phyloP scores from a whole-genome alignment of 2,797 vertebrate species.

The Dipus sagitta region DNA sequence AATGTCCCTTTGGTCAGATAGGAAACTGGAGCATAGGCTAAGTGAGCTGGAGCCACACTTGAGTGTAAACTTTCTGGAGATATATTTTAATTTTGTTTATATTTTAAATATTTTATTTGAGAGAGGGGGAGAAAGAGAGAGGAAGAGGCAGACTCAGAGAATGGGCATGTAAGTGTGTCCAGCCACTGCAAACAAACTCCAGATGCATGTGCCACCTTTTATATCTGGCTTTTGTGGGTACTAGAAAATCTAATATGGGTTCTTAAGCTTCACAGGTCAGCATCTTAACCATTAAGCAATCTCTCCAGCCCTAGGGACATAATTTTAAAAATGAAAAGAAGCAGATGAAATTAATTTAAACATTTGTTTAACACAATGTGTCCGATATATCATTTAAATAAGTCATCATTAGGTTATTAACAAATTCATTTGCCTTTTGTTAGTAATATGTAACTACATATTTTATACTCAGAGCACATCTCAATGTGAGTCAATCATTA shows the following conservation, averaged over 20 bases:
- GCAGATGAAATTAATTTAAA: slow-evolving; percentile 6
- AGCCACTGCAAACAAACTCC: too few species aligned
- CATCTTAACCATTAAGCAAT: too few species aligned
- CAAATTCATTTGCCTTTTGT: background rate
- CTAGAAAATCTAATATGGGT: too few species aligned
- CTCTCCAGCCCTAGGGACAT: background rate
- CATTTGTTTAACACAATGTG: background rate
- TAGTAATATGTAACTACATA: background rate
- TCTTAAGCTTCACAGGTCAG: too few species aligned
- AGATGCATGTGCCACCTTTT: too few species aligned
- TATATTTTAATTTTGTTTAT: background rate
- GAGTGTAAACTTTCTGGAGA: background rate
- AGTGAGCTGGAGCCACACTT: background rate
- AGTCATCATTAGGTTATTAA: background rate
- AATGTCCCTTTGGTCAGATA: background rate
- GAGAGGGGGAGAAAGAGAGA: too few species aligned
- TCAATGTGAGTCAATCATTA: accelerated
- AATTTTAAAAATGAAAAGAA: background rate
- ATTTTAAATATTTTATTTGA: too few species aligned
- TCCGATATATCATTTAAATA: background rate
- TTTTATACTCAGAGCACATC: background rate
- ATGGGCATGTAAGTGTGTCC: too few species aligned
- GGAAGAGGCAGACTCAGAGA: too few species aligned
- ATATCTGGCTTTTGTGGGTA: too few species aligned
- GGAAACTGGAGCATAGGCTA: background rate